These are phyloP conservation scores for Papilio dardanus DNA, from an alignment of 1,140 invertebrate species.

Conservation along the genomic window DNA sequence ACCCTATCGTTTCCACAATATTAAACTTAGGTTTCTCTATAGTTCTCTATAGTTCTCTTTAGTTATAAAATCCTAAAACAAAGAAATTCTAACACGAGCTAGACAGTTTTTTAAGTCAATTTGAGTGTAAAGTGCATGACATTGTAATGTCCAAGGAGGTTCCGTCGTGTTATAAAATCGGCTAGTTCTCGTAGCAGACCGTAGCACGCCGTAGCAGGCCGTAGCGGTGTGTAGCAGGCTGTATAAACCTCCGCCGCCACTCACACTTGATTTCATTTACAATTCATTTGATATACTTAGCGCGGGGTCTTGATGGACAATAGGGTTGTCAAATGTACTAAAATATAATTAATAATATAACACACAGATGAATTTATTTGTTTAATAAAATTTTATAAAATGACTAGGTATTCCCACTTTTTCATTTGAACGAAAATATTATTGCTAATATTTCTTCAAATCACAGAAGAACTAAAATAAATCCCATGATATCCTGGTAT, in stretches of 20 bases:
- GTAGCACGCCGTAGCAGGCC: background rate
- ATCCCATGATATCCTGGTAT: background rate
- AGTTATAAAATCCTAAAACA: too few relatives aligned
- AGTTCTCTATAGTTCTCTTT: too few relatives aligned
- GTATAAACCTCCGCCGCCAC: slow-evolving; percentile 58
- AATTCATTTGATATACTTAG: slow-evolving; percentile 78
- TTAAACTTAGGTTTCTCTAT: too few relatives aligned
- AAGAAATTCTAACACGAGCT: background rate
- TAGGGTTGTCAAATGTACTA: slow-evolving; percentile 17
- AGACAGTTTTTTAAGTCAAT: background rate
- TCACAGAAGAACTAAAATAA: background rate
- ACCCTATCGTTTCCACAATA: too few relatives aligned
- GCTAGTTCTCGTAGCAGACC: background rate
- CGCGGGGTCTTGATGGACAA: slow-evolving; percentile 56
- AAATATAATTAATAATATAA: too few relatives aligned
- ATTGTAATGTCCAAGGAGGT: slow-evolving; percentile 16
- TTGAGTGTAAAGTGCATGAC: slow-evolving; percentile 29
- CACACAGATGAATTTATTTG: background rate
- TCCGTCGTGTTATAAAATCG: background rate
- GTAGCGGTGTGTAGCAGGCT: slow-evolving; percentile 1
- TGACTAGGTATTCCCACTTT: background rate
- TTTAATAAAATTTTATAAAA: too few relatives aligned
- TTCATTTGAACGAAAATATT: background rate
- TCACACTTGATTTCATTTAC: slow-evolving; percentile 77
- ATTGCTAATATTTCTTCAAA: background rate